phyloP scores from a whole-genome alignment of 1,140 invertebrate genomes.

The Hermetia illucens region DNA sequence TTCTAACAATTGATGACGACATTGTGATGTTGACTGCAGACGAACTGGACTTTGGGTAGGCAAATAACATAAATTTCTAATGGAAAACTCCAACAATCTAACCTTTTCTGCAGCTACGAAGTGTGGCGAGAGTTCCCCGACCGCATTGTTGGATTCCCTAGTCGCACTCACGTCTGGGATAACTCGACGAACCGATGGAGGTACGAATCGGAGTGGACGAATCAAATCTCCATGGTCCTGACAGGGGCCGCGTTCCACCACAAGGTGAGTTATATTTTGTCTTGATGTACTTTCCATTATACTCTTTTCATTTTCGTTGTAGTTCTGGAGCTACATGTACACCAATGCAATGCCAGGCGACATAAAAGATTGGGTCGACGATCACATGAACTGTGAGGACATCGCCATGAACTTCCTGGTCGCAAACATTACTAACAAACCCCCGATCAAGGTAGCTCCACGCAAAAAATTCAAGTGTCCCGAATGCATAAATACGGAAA shows the following conservation, averaged over 20 bases:
- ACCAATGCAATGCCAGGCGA: slow-evolving; percentile 66
- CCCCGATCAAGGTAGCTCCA: slow-evolving; percentile 91
- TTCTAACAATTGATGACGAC: slow-evolving; percentile 85
- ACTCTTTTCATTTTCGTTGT: slow-evolving; percentile 4
- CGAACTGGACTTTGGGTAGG: slow-evolving; percentile 82
- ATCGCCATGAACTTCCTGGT: slow-evolving; percentile 92
- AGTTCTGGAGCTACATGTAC: slow-evolving; percentile 81
- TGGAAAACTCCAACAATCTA: neutral
- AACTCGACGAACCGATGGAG: slow-evolving; percentile 69
- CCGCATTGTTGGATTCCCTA: slow-evolving; percentile 83
- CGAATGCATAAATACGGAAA: slow-evolving; percentile 85
- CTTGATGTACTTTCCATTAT: no score
- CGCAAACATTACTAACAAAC: slow-evolving; percentile 79
- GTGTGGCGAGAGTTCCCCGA: slow-evolving; percentile 91
- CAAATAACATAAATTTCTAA: slow-evolving; percentile 15
- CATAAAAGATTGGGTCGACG: slow-evolving; percentile 73
- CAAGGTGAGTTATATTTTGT: no score
- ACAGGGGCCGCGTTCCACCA: slow-evolving; percentile 90
- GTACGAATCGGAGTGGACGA: slow-evolving; percentile 92
- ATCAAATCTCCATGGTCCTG: slow-evolving; percentile 83
- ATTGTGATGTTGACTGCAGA: slow-evolving; percentile 88
- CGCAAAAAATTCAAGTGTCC: slow-evolving; percentile 98
- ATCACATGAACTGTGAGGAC: slow-evolving; percentile 90
- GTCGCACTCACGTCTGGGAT: slow-evolving; percentile 79
- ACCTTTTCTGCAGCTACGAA: slow-evolving; percentile 39